Evolutionary conservation across 2,113 vertebrate species (phyloP).

Genomic region (Mus pahari): DNA sequence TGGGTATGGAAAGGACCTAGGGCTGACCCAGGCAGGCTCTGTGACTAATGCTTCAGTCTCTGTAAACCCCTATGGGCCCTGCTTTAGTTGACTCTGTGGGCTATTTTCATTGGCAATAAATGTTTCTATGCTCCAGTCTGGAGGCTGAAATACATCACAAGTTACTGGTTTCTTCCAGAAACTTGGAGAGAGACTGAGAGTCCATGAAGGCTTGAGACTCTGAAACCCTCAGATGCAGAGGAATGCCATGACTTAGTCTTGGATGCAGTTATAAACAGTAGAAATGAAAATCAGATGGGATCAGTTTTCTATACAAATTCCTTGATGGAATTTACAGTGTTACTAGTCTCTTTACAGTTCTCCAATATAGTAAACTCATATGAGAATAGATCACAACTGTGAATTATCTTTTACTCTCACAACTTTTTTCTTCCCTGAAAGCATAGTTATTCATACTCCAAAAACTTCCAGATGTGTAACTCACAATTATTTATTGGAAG

Average conservation of each 20-base stretch:
- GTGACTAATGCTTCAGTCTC: background rate
- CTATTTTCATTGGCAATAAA: background rate
- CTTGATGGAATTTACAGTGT: background rate
- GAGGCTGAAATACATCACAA: background rate
- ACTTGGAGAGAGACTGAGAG: background rate
- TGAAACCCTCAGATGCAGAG: background rate
- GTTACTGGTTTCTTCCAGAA: background rate
- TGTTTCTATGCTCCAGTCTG: background rate
- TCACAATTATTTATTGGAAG: background rate
- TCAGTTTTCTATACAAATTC: background rate
- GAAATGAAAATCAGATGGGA: background rate
- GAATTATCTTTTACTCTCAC: background rate
- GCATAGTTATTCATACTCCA: background rate
- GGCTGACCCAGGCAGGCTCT: fast-evolving
- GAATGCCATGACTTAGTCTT: background rate
- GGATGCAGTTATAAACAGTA: background rate
- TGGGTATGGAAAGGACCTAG: background rate
- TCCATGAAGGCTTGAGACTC: background rate
- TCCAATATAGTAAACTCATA: background rate
- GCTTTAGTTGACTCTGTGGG: background rate
- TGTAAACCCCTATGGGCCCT: background rate
- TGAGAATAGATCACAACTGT: background rate
- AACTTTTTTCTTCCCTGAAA: background rate
- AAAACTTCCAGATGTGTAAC: background rate
- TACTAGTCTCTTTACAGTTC: background rate